A percentile compares a stretch with the other conserved stretches of the same genome.
These are phyloP conservation scores for Campylomormyrus tamandua DNA, from an alignment of 2,113 vertebrate species.

Conservation along the genomic window DNA sequence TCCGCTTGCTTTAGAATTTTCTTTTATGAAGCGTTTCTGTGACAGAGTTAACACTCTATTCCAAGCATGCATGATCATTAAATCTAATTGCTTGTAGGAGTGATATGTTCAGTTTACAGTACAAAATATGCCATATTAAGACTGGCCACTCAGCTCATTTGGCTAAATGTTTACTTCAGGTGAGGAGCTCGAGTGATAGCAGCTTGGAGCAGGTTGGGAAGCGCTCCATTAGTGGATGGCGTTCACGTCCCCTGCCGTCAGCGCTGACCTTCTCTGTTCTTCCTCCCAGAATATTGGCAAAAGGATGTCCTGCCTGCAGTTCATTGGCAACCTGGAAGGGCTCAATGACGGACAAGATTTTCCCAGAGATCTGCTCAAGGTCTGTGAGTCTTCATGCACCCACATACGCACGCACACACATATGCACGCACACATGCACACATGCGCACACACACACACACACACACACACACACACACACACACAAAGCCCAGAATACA, in stretches of 20 bases:
- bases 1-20: not conserved
- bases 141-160: not conserved
- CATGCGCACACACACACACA: not conserved
- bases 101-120: not conserved
- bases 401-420: not conserved
- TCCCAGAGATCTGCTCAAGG: conserved; percentile 75
- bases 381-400: conserved; percentile 36
- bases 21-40: not conserved
- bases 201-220: not conserved
- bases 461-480: not conserved
- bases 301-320: conserved; percentile 74
- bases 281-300: conserved; percentile 73
- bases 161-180: not conserved
- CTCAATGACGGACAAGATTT: conserved; percentile 76
- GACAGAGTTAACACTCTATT: not conserved
- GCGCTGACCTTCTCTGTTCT: not conserved
- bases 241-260: not conserved
- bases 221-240: not conserved
- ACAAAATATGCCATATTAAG: not conserved
- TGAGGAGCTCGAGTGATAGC: not conserved
- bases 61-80: not conserved
- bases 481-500: not conserved
- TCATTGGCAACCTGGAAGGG: conserved; percentile 74
- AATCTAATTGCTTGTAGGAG: not conserved
- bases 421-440: not conserved